Evolutionary conservation across 2,797 vertebrate genomes (phyloP).

Genomic region (Manis pentadactyla): DNA sequence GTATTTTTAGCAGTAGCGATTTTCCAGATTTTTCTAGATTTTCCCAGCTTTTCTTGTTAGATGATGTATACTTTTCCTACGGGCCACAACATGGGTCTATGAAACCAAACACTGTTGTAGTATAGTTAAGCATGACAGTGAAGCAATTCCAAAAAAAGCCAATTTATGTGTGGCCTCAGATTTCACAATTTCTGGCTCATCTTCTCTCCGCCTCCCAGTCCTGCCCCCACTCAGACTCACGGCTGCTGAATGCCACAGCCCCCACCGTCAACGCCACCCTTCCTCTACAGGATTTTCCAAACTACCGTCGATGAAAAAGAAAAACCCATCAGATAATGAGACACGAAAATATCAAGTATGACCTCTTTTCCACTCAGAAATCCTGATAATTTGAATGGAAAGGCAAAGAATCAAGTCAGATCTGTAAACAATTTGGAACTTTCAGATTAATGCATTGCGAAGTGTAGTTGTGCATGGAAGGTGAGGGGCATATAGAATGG

Average conservation of each 20-base stretch:
- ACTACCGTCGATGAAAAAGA: neutral
- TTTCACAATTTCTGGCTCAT: slow-evolving; percentile 6
- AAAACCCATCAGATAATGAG: neutral
- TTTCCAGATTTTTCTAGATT: neutral
- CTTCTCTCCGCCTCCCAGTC: neutral
- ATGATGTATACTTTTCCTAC: neutral
- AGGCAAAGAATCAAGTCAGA: neutral
- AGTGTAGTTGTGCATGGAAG: neutral
- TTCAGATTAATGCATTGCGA: neutral
- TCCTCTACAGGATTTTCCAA: neutral
- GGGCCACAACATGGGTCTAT: neutral
- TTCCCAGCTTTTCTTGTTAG: neutral
- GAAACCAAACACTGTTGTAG: neutral
- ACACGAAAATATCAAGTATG: neutral
- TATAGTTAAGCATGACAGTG: neutral
- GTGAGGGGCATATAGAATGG: neutral
- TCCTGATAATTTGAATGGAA: neutral
- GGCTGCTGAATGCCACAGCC: neutral
- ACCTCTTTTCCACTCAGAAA: neutral
- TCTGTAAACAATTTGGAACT: neutral
- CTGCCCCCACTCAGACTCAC: neutral
- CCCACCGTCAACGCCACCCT: no score
- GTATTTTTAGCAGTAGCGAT: neutral
- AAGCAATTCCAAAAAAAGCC: neutral
- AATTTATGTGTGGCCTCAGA: neutral